Conservation (phyloP, 2,888 invertebrate genomes). For the Dascillus cervinus region DNA sequence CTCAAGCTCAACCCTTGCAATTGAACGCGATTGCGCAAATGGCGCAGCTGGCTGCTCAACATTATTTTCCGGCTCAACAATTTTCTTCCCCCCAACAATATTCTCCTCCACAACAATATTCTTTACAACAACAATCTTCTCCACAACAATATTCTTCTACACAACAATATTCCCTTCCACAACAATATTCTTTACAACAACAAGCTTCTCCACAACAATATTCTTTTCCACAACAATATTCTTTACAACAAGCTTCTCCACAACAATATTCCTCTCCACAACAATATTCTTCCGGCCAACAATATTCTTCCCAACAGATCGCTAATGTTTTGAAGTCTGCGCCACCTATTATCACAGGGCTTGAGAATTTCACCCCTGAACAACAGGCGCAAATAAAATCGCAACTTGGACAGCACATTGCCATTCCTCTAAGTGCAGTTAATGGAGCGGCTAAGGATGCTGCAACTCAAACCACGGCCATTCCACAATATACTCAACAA, state of each 20-base stretch:
- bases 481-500: constrained; percentile 4
- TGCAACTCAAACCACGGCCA: constrained; percentile 3
- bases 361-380: constrained; percentile 39
- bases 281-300: background rate
- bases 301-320: constrained; percentile 1
- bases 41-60: constrained; percentile 30
- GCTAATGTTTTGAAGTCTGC: constrained; percentile 18
- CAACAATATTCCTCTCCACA: background rate
- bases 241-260: too few relatives aligned
- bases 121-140: background rate
- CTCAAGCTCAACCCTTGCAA: constrained; percentile 14
- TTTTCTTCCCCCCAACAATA: constrained; percentile 3
- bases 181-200: constrained; percentile 3
- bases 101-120: background rate
- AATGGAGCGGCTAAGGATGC: constrained; percentile 1
- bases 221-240: too few relatives aligned
- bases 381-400: constrained; percentile 39
- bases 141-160: background rate
- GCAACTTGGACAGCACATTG: constrained; percentile 33
- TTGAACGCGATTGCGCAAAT: constrained; percentile 25
- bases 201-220: constrained; percentile 3
- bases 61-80: constrained; percentile 11
- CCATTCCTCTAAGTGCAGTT: constrained; percentile 13
- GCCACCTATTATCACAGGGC: constrained; percentile 38
- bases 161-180: background rate